Evolutionary conservation across 2,113 vertebrate genomes (phyloP).

Genomic region (Phrynocephalus versicolor): DNA sequence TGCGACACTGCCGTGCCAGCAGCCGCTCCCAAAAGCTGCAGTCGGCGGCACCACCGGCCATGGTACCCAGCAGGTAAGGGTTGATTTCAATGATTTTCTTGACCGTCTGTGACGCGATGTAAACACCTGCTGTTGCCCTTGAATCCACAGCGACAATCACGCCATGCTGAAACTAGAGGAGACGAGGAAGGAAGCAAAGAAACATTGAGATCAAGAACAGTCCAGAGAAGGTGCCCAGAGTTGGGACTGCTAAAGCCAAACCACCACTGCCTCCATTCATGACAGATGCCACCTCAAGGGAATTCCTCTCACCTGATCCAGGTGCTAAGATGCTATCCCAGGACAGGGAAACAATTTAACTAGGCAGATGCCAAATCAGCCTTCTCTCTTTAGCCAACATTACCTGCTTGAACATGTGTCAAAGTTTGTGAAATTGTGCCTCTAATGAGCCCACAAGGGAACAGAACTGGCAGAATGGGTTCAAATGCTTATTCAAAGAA

Average conservation of each 20-base stretch:
- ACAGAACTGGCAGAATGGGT: background rate
- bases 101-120: slow-evolving; percentile 90
- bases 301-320: background rate
- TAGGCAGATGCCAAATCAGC: background rate
- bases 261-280: no score
- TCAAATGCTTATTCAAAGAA: background rate
- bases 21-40: slow-evolving; percentile 94
- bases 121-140: slow-evolving; percentile 87
- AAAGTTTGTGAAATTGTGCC: background rate
- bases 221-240: background rate
- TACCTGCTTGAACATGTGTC: background rate
- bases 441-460: background rate
- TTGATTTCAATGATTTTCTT: slow-evolving; percentile 96
- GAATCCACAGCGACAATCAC: slow-evolving; percentile 92
- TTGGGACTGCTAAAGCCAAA: background rate
- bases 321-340: background rate
- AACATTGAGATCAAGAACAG: background rate
- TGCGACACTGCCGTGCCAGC: slow-evolving; percentile 89
- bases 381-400: background rate
- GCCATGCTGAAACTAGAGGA: slow-evolving; percentile 83
- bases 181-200: background rate
- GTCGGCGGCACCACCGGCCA: slow-evolving; percentile 91
- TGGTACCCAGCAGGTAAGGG: slow-evolving; percentile 89
- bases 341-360: background rate
- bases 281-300: background rate